Base-by-base conservation (phyloP, 2,888 invertebrate species). In the Papilio demoleus region DNA sequence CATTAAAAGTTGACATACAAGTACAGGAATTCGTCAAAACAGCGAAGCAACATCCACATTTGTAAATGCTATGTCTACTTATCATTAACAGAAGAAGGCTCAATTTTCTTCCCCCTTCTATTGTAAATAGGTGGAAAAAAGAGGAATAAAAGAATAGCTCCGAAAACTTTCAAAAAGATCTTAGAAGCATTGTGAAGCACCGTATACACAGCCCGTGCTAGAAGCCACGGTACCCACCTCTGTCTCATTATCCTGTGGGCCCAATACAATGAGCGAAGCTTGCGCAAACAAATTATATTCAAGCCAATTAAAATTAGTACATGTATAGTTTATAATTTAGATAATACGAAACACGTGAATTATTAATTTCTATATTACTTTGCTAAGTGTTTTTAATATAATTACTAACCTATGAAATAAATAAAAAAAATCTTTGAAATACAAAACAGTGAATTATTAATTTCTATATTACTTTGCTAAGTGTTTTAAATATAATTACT, bases 251-350 rank as follows among this genome's bases (percentile, higher is more conserved):
- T 90, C 90, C 92, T 92, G 92, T 87, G 87, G 87, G 84, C 86
- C 92, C 92, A 85, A 89, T 80, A 84, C 72, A 87, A 81, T 86
- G 88, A 88, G 81, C 83, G 92, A 92, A 92, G 92, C 92, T 92
- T 92, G 92, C 92, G 91, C 92, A 92, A 92, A 92, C 87, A 89
- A 91, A 92, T 87, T 83, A 75, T 81, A 86, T 86, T 89, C 85
- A 91, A 90, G 92, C 92, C 90, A 88, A 90, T 92, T 92, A 91
- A 90, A 88, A 89, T 85, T 88, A 88, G 87, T n/a, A 31, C 1
- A 47, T 4, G 12, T 47, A 47, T 27, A 31, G 31, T 53, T 53
- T 53, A n/a, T 3, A 53, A 53, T 53, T 53, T 53, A 4, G 31
- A 56, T 31, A n/a, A 56, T 31, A 56, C 53, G 2, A 56, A 14